Evolutionary conservation across 2,888 invertebrate genomes (phyloP).

Genomic region (Muschampia plurimacula): DNA sequence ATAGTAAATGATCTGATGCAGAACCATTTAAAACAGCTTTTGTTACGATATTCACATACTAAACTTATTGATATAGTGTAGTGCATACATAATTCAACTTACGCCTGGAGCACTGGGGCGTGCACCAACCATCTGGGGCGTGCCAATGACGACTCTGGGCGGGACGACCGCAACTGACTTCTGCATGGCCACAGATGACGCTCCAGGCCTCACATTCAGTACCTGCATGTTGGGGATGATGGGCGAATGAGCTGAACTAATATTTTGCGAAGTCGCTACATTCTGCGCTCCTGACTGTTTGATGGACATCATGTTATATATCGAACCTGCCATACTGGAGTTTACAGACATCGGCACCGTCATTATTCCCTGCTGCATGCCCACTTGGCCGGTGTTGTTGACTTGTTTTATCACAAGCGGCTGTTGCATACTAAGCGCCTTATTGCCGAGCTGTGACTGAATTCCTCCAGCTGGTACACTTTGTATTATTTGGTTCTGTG

Average conservation of each 20-base stretch:
- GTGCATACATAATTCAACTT: constrained; percentile 59
- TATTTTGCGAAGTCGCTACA: constrained; percentile 85
- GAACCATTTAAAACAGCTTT: too few relatives aligned
- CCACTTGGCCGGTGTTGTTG: constrained; percentile 65
- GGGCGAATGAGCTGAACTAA: constrained; percentile 87
- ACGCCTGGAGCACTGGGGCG: constrained; percentile 93
- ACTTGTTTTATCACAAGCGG: constrained; percentile 80
- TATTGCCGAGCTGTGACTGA: constrained; percentile 57
- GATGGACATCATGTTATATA: constrained; percentile 88
- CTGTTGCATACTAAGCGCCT: constrained; percentile 72
- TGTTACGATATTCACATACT: too few relatives aligned
- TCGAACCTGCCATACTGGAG: constrained; percentile 84
- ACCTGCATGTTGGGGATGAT: constrained; percentile 93
- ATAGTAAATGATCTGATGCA: too few relatives aligned
- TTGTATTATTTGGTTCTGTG: constrained; percentile 80
- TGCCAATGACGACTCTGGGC: constrained; percentile 93
- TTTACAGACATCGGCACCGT: constrained; percentile 88
- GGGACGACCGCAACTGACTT: constrained; percentile 92
- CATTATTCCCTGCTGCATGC: constrained; percentile 85
- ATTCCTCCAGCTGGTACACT: constrained; percentile 79
- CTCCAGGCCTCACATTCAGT: constrained; percentile 92
- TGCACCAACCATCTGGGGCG: constrained; percentile 92
- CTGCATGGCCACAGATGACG: constrained; percentile 88
- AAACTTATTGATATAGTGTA: too few relatives aligned
- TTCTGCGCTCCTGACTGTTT: constrained; percentile 85